Percentiles rank a stretch among this genome's conserved stretches.
Evolutionary conservation across 2,113 vertebrate genomes (phyloP).

Genomic region (Oryctolagus cuniculus): DNA sequence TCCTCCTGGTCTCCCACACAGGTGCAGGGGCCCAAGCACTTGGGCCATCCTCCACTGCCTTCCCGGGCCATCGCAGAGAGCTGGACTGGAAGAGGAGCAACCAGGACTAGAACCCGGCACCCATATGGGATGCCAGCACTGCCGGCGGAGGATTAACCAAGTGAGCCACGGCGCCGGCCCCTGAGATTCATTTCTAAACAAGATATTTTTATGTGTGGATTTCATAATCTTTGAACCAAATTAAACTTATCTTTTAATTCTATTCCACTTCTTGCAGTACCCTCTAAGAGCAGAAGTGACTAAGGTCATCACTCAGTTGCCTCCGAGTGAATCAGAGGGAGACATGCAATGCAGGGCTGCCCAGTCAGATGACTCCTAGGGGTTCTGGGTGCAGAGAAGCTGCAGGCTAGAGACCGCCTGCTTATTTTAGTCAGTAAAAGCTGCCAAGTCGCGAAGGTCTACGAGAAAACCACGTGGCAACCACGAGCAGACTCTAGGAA

Average conservation of each 20-base stretch:
- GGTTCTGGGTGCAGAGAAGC: not conserved
- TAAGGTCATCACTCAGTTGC: not conserved
- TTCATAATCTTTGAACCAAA: too few species aligned
- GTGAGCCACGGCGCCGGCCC: too few species aligned
- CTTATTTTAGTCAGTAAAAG: not conserved
- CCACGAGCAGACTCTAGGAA: not conserved
- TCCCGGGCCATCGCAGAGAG: too few species aligned
- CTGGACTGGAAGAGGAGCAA: too few species aligned
- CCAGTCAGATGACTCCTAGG: not conserved
- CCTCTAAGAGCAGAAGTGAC: not conserved
- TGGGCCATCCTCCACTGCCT: too few species aligned
- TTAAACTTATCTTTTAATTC: too few species aligned
- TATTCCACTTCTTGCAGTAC: too few species aligned
- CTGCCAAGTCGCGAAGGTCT: not conserved
- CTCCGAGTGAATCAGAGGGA: not conserved
- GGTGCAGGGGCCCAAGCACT: too few species aligned
- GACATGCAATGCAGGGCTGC: not conserved
- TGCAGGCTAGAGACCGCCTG: not conserved
- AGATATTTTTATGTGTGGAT: not conserved
- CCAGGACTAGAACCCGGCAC: too few species aligned
- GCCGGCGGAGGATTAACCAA: too few species aligned
- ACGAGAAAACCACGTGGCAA: not conserved
- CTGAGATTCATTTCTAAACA: not conserved
- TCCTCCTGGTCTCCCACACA: too few species aligned
- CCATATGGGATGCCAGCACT: too few species aligned